Evolutionary conservation across 2,888 invertebrate species (phyloP).

Genomic region (Drosophila multiciliata): DNA sequence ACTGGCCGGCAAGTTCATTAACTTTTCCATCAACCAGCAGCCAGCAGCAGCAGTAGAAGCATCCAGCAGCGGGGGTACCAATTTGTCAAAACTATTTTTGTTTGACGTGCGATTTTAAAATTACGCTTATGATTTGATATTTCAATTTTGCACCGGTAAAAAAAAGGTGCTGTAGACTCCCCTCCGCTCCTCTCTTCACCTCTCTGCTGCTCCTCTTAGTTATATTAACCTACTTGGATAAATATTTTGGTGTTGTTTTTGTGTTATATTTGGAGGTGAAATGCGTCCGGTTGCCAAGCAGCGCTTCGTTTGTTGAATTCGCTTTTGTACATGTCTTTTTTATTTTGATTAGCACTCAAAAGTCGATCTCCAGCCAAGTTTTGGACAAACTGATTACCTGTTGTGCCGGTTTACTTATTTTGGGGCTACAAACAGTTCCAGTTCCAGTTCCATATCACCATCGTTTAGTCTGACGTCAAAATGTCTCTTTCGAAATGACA

Average conservation of each 20-base stretch:
- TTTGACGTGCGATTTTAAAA: constrained; percentile 75
- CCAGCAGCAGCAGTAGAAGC: constrained; percentile 6
- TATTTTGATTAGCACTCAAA: constrained; percentile 59
- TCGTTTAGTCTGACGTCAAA: constrained; percentile 60
- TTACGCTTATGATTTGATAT: constrained; percentile 59
- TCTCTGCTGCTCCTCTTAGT: neutral
- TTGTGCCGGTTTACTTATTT: constrained; percentile 76
- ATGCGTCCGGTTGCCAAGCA: constrained; percentile 58
- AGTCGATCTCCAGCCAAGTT: constrained; percentile 15
- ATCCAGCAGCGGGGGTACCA: constrained; percentile 54
- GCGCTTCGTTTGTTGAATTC: constrained; percentile 17
- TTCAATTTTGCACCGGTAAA: constrained; percentile 24
- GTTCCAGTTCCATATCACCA: constrained; percentile 62
- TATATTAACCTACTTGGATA: constrained; percentile 51
- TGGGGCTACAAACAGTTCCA: constrained; percentile 41
- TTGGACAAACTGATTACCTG: constrained; percentile 56
- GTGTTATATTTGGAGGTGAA: constrained; percentile 8
- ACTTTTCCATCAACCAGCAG: constrained; percentile 51
- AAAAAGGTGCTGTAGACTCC: neutral
- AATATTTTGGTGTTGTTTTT: constrained; percentile 2
- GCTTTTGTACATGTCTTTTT: constrained; percentile 21
- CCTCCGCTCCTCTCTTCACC: neutral
- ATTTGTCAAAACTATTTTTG: constrained; percentile 70
- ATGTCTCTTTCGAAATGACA: constrained; percentile 26
- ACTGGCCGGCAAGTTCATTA: constrained; percentile 71